Evolutionary conservation across 2,888 invertebrate genomes (phyloP).

Genomic region (Masnerella sp.): DNA sequence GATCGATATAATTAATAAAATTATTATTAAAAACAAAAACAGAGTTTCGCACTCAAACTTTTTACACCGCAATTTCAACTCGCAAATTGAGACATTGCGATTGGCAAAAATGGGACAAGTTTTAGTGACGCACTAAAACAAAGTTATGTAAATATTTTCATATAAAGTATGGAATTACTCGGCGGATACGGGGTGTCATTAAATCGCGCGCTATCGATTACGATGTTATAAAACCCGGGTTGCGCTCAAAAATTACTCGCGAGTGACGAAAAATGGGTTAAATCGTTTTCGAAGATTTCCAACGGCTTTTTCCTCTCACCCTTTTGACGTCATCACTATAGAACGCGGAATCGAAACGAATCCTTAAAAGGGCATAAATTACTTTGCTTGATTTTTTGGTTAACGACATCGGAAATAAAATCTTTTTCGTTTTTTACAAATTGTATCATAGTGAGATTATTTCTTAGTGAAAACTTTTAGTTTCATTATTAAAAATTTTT

Average conservation of each 20-base stretch:
- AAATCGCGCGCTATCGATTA: conserved; percentile 16
- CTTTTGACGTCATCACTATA: conserved; percentile 33
- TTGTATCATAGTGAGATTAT: too few species aligned
- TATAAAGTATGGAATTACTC: conserved; percentile 9
- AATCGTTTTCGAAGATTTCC: conserved; percentile 37
- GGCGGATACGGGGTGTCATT: background rate
- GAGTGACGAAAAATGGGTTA: conserved; percentile 27
- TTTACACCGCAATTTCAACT: too few species aligned
- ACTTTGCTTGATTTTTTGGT: conserved; percentile 7
- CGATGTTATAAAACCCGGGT: conserved; percentile 7
- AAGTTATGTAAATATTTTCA: conserved; percentile 18
- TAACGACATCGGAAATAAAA: background rate
- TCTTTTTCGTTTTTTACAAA: background rate
- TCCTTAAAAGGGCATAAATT: conserved; percentile 25
- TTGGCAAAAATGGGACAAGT: conserved; percentile 10
- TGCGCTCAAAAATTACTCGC: conserved; percentile 9
- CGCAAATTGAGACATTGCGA: background rate
- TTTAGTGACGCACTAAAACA: conserved; percentile 3
- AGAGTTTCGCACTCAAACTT: too few species aligned
- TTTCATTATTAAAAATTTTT: too few species aligned
- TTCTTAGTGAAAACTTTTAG: too few species aligned
- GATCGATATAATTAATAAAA: too few species aligned
- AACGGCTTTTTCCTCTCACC: conserved; percentile 9
- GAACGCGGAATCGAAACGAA: conserved; percentile 9
- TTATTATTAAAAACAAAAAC: too few species aligned